Evolutionary conservation across 2,113 vertebrate species (phyloP).

Genomic region (Pycnonotus jocosus): DNA sequence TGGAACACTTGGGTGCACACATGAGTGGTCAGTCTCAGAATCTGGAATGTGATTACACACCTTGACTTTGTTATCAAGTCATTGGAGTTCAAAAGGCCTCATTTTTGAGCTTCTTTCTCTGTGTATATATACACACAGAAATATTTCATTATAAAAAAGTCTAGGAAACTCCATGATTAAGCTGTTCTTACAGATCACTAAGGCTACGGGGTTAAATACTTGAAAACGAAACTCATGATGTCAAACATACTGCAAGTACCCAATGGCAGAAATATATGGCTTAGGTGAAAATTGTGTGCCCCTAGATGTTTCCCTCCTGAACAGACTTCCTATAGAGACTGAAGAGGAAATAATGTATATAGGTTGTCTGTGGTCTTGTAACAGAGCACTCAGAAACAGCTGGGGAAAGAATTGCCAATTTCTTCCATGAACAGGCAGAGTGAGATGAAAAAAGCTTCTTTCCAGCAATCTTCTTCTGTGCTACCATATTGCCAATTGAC

Average conservation of each 20-base stretch:
- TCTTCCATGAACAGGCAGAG: neutral
- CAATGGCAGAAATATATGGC: neutral
- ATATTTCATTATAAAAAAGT: neutral
- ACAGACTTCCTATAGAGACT: neutral
- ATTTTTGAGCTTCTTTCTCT: neutral
- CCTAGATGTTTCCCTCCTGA: neutral
- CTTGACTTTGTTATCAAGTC: neutral
- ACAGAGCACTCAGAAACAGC: neutral
- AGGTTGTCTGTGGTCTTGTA: neutral
- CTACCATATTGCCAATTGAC: neutral
- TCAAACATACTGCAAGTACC: neutral
- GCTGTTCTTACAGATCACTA: neutral
- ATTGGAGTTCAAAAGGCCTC: neutral
- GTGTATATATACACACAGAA: accelerated
- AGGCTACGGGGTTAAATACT: neutral
- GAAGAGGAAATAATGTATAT: neutral
- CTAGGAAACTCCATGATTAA: neutral
- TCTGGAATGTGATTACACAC: neutral
- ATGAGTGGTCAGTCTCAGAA: neutral
- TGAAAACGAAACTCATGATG: neutral
- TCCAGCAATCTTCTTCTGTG: neutral
- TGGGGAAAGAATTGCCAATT: neutral
- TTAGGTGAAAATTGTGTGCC: neutral
- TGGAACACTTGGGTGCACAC: neutral
- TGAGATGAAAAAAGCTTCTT: neutral